A percentile compares a stretch with the other conserved stretches of the same genome.
Conservation (phyloP, 2,888 invertebrate genomes). For the Sinhomidia bicolor region DNA sequence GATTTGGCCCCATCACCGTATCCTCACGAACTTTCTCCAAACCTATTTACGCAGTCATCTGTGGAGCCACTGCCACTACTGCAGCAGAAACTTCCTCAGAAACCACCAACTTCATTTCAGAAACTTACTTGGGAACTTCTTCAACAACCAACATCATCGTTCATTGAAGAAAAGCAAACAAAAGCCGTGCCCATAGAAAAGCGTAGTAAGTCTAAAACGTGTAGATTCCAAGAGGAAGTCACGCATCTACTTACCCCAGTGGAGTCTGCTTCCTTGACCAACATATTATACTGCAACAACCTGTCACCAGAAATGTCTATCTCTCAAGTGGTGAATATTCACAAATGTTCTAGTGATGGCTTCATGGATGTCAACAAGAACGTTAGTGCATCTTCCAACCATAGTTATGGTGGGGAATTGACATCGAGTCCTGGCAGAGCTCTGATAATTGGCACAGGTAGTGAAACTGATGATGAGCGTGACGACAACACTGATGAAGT, state of each 20-base stretch:
- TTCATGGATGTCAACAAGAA: neutral
- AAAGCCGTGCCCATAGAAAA: neutral
- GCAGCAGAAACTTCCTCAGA: neutral
- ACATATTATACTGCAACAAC: neutral
- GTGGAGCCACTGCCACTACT: neutral
- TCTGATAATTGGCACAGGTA: constrained; percentile 42
- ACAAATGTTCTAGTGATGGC: constrained; percentile 50
- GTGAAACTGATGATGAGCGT: constrained; percentile 57
- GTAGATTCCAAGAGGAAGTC: constrained; percentile 51
- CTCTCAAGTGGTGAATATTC: neutral
- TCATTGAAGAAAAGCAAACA: too few relatives aligned
- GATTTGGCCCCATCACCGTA: neutral
- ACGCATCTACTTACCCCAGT: constrained; percentile 23
- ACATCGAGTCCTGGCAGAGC: neutral
- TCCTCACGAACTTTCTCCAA: neutral
- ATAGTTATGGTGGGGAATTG: neutral
- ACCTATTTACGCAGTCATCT: too few relatives aligned
- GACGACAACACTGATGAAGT: neutral
- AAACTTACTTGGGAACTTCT: too few relatives aligned
- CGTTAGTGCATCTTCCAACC: neutral
- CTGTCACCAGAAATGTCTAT: neutral
- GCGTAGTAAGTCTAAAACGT: neutral
- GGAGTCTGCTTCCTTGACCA: constrained; percentile 32
- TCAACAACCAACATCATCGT: too few relatives aligned
- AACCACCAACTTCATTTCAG: too few relatives aligned